phyloP scores from a whole-genome alignment of 2,113 vertebrate species.

The Cariama cristata region DNA sequence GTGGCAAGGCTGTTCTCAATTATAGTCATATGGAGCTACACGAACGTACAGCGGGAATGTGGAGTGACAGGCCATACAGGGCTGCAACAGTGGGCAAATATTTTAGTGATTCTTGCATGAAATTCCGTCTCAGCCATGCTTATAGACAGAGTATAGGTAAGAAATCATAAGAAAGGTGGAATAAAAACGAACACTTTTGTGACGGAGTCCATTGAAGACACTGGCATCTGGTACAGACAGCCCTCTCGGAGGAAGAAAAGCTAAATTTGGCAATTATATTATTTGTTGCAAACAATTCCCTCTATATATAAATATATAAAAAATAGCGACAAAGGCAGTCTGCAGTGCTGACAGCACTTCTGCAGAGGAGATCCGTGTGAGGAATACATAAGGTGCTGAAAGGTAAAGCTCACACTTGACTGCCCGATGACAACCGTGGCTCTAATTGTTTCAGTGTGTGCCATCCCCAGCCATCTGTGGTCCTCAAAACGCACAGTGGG shows the following conservation, averaged over 20 bases:
- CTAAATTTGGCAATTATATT: neutral
- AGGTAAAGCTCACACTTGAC: constrained; percentile 10
- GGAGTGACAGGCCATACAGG: neutral
- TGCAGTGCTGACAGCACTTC: neutral
- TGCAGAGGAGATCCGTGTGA: neutral
- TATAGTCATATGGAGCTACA: neutral
- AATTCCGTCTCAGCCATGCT: neutral
- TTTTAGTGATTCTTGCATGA: neutral
- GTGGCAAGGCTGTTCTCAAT: neutral
- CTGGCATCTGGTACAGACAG: neutral
- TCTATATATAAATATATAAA: neutral
- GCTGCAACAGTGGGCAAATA: neutral
- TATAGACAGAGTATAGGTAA: too few relatives aligned
- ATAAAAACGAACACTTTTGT: neutral
- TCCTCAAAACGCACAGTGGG: neutral
- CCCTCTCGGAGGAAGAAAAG: neutral
- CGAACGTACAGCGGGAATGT: neutral
- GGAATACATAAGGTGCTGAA: neutral
- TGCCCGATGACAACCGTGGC: neutral
- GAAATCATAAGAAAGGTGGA: neutral
- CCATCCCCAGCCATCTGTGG: constrained; percentile 53
- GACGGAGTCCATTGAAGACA: neutral
- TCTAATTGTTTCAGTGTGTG: neutral
- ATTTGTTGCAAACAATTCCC: neutral
- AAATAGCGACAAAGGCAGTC: neutral